phyloP scores from a whole-genome alignment of 2,797 vertebrate genomes.

The Diglossa cyanea region DNA sequence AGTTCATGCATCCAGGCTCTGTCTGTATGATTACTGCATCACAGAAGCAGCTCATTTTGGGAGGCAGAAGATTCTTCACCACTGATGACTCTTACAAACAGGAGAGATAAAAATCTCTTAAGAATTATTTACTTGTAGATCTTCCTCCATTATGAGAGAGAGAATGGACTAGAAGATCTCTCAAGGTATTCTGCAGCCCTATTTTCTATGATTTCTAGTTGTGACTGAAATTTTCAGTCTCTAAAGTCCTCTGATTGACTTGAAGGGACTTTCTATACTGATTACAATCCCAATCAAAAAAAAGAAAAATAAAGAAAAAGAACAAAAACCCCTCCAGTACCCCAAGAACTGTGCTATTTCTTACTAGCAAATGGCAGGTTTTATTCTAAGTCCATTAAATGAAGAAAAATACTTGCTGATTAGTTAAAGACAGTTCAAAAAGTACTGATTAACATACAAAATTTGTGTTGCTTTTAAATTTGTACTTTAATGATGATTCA shows the following conservation, averaged over 20 bases:
- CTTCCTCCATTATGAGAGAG: not conserved
- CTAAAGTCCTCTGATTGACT: not conserved
- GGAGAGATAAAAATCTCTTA: not conserved
- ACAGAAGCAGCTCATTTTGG: not conserved
- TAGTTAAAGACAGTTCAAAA: not conserved
- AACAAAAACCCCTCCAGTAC: fast-evolving
- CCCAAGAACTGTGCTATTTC: not conserved
- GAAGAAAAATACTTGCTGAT: not conserved
- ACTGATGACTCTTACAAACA: not conserved
- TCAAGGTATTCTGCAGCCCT: not conserved
- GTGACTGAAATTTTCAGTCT: not conserved
- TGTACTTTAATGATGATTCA: not conserved
- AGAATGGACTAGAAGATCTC: not conserved
- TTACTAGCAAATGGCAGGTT: not conserved
- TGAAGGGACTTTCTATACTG: not conserved
- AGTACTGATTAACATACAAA: not conserved
- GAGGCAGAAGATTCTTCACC: not conserved
- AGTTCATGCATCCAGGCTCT: not conserved
- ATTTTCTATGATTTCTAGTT: not conserved
- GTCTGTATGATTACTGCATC: not conserved
- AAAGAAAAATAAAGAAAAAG: not conserved
- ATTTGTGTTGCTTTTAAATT: not conserved
- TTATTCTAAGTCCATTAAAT: not conserved
- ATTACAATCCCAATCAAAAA: conserved; percentile 5
- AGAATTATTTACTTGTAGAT: not conserved